Base-by-base conservation (phyloP, 2,888 invertebrate species). In the Megaustenia siamemsis region DNA sequence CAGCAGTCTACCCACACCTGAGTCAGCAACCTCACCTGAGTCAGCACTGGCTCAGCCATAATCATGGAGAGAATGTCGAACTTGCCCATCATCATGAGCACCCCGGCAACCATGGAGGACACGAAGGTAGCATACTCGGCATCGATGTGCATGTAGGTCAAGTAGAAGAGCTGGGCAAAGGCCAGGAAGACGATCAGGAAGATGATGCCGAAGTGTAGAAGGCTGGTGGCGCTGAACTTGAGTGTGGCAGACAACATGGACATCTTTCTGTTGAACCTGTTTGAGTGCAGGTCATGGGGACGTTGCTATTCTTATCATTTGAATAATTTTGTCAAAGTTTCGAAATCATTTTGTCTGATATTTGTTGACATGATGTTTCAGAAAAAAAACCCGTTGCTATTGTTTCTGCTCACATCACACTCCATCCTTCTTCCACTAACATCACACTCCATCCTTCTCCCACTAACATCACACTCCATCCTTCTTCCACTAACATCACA, bases 251-350 rank as follows among this genome's bases (percentile, higher is more conserved):
- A 92, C 82, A 94, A 87, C 86, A 93, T 84, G 56, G 91, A 91
- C 84, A 93, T 93, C 68, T 91, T 88, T 82, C 93, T 93, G 90
- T 95, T 95, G 92, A 95, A 95, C 83, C 85, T 85, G 85, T 53
- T 28, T n/a, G n/a, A n/a, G n/a, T n/a, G n/a, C n/a, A n/a, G n/a
- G n/a, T n/a, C n/a, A n/a, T n/a, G n/a, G n/a, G n/a, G n/a, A n/a
- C n/a, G n/a, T n/a, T n/a, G n/a, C n/a, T n/a, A n/a, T n/a, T n/a
- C n/a, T n/a, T n/a, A n/a, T n/a, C n/a, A n/a, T n/a, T n/a, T n/a
- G n/a, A n/a, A n/a, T n/a, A n/a, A n/a, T n/a, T n/a, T n/a, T n/a
- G n/a, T n/a, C n/a, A n/a, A n/a, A n/a, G n/a, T n/a, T n/a, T n/a
- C n/a, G n/a, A n/a, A n/a, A n/a, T n/a, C n/a, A n/a, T n/a, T n/a